Evolutionary conservation across 1,140 invertebrate species (phyloP).

Genomic region (Drosophila asahinai): DNA sequence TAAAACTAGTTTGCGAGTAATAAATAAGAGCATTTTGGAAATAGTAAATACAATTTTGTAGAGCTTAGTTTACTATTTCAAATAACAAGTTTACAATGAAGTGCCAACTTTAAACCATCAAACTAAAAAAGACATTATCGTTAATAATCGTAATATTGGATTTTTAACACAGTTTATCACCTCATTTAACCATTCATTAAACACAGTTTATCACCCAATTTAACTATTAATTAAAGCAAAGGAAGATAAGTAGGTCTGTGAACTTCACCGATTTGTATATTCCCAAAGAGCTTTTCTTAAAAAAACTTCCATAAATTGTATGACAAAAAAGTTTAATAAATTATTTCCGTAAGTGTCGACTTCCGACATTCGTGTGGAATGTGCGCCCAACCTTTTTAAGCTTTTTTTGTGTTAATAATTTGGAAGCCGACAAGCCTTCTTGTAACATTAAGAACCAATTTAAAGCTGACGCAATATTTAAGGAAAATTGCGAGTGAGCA

Average conservation of each 20-base stretch:
- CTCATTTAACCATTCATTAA: too few species aligned
- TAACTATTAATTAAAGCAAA: background rate
- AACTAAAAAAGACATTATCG: background rate
- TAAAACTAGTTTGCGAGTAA: background rate
- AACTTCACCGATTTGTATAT: background rate
- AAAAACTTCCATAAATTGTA: conserved; percentile 1
- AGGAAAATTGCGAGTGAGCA: conserved; percentile 41
- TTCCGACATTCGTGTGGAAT: conserved; percentile 4
- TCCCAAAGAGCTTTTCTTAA: background rate
- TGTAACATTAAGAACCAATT: conserved; percentile 42
- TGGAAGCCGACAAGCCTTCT: conserved; percentile 27
- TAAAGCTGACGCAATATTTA: conserved; percentile 70
- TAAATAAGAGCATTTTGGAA: background rate
- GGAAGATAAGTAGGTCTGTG: background rate
- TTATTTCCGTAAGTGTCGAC: conserved; percentile 8
- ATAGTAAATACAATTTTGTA: background rate
- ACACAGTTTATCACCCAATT: background rate
- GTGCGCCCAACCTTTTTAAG: conserved; percentile 12
- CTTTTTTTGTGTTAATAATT: conserved; percentile 30
- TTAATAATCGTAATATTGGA: too few species aligned
- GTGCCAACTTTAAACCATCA: background rate
- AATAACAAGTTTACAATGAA: background rate
- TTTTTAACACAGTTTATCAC: too few species aligned
- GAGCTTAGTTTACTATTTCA: background rate
- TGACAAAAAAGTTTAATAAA: conserved; percentile 6